These are phyloP conservation scores for Ahaetulla prasina DNA, from an alignment of 2,113 vertebrate species.

Conservation along the genomic window DNA sequence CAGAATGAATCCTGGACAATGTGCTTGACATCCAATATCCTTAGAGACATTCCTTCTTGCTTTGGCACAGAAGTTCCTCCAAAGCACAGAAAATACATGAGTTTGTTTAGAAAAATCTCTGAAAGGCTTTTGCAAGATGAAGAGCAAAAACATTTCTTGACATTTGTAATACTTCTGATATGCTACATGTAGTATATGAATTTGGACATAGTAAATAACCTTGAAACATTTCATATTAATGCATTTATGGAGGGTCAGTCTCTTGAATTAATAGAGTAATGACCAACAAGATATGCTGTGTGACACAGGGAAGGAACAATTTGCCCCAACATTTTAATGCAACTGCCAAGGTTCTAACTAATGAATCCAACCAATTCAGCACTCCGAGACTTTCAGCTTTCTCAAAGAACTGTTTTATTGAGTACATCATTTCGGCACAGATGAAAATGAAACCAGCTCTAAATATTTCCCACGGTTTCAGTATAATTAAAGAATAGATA, in stretches of 20 bases:
- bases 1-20: slow-evolving; percentile 35
- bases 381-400: too few species aligned
- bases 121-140: neutral
- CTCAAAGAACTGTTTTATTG: too few species aligned
- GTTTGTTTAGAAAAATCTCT: neutral
- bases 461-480: too few species aligned
- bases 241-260: neutral
- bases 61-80: neutral
- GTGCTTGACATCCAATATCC: slow-evolving; percentile 48
- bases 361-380: too few species aligned
- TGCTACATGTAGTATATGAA: neutral
- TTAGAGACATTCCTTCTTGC: slow-evolving; percentile 22
- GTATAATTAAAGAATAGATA: too few species aligned
- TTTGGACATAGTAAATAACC: neutral
- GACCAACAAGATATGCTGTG: neutral
- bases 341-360: too few species aligned
- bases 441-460: too few species aligned
- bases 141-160: neutral
- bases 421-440: too few species aligned
- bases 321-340: neutral
- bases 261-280: neutral
- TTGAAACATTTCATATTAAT: neutral
- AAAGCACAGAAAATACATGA: neutral
- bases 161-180: neutral
- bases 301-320: neutral